Percentiles rank a stretch among this genome's conserved stretches.
Evolutionary conservation across 2,113 vertebrate species (phyloP).

Genomic region (Pandion haliaetus): DNA sequence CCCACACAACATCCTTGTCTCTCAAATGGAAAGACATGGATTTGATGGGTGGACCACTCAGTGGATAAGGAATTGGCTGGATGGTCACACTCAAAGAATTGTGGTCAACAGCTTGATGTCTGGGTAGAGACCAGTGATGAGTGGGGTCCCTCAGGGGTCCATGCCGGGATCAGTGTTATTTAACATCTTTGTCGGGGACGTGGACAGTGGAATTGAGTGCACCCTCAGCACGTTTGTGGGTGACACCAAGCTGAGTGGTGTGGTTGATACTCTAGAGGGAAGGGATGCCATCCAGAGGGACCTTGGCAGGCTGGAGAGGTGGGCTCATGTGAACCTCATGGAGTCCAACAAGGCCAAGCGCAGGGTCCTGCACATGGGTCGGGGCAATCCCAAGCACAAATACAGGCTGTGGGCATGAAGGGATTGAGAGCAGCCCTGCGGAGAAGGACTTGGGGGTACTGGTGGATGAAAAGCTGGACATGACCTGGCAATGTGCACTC

Average conservation of each 20-base stretch:
- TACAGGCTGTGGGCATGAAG: too few relatives aligned
- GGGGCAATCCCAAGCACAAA: too few relatives aligned
- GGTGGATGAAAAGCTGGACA: too few relatives aligned
- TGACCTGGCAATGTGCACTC: too few relatives aligned
- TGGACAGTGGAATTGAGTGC: background rate
- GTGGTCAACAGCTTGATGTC: rapidly evolving
- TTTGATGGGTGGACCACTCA: rapidly evolving
- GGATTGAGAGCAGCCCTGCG: too few relatives aligned
- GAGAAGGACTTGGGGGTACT: too few relatives aligned
- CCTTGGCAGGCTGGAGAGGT: background rate
- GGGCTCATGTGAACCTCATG: background rate
- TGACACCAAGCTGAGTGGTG: background rate
- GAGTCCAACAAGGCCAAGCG: too few relatives aligned
- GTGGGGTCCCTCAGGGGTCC: rapidly evolving
- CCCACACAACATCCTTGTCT: background rate
- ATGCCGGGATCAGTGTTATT: rapidly evolving
- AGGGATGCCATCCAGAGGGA: background rate
- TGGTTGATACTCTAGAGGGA: background rate
- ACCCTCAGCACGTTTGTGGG: too few relatives aligned
- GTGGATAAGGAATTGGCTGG: background rate
- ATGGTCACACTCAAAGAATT: background rate
- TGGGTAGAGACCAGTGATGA: rapidly evolving
- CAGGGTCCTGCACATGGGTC: too few relatives aligned
- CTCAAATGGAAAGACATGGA: background rate
- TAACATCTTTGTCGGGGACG: background rate